Conservation (phyloP, 2,888 invertebrate genomes). For the Tortrix viridana region DNA sequence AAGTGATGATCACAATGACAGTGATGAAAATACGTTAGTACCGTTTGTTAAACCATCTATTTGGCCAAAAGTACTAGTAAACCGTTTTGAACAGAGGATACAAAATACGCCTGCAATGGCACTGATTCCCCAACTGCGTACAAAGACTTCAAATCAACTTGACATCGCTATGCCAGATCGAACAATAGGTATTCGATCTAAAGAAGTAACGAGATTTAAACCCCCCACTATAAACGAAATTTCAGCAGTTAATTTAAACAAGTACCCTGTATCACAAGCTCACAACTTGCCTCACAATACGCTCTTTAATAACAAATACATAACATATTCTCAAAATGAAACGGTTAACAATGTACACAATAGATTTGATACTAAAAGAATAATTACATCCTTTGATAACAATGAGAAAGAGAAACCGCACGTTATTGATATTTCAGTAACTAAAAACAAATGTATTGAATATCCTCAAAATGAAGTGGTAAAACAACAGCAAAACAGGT, state of each 20-base stretch:
- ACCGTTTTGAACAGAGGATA: neutral
- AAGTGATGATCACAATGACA: neutral
- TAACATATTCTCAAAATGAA: too few relatives aligned
- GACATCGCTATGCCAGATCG: neutral
- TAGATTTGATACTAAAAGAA: too few relatives aligned
- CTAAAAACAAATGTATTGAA: neutral
- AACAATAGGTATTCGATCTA: neutral
- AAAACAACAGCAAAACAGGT: neutral
- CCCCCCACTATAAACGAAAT: constrained; percentile 13
- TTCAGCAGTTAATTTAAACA: constrained; percentile 9
- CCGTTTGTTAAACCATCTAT: neutral
- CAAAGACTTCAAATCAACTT: too few relatives aligned
- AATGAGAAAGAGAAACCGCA: neutral
- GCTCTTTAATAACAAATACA: too few relatives aligned
- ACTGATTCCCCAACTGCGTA: too few relatives aligned
- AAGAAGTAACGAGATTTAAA: constrained; percentile 7
- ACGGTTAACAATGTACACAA: too few relatives aligned
- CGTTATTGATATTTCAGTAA: neutral
- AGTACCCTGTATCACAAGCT: neutral
- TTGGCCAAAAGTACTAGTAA: neutral
- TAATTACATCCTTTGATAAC: too few relatives aligned
- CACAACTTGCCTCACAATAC: too few relatives aligned
- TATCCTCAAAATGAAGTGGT: neutral
- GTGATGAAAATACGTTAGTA: neutral
- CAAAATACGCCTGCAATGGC: neutral